phyloP scores from a whole-genome alignment of 2,797 vertebrate genomes.

The Acanthurus tractus region DNA sequence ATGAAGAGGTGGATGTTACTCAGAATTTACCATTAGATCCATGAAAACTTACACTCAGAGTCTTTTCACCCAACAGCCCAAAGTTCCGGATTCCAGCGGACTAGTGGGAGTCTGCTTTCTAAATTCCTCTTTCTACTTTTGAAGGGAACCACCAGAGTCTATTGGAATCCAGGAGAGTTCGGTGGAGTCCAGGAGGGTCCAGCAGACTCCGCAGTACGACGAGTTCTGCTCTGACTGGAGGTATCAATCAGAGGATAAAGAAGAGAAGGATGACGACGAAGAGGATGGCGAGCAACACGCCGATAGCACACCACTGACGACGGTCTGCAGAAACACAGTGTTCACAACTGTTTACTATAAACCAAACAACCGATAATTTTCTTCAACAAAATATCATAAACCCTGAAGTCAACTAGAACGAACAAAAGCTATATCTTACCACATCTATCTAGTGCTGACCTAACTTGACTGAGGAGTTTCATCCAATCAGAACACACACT shows the following conservation, averaged over 20 bases:
- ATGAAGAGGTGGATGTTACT: no score
- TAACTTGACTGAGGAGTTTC: neutral
- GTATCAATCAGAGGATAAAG: constrained; percentile 89
- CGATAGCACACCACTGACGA: constrained; percentile 97
- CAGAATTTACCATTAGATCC: no score
- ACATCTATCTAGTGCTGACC: no score
- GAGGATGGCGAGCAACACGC: constrained; percentile 91
- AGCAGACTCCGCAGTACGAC: constrained; percentile 27
- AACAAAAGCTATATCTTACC: no score
- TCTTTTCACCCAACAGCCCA: neutral
- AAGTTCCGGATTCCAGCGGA: neutral
- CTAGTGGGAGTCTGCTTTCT: neutral
- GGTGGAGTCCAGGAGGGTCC: neutral
- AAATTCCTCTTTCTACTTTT: neutral
- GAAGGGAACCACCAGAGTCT: neutral
- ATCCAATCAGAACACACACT: neutral
- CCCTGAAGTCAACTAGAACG: no score
- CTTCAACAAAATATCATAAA: no score
- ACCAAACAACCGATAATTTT: neutral
- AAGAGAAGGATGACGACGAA: constrained; percentile 93
- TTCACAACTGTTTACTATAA: neutral
- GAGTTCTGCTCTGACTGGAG: neutral
- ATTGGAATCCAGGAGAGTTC: no score
- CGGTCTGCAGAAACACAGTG: constrained; percentile 86
- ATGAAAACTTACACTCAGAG: neutral